These are phyloP conservation scores for Chydorus sphaericus DNA, from an alignment of 2,888 invertebrate genomes.

Conservation along the genomic window DNA sequence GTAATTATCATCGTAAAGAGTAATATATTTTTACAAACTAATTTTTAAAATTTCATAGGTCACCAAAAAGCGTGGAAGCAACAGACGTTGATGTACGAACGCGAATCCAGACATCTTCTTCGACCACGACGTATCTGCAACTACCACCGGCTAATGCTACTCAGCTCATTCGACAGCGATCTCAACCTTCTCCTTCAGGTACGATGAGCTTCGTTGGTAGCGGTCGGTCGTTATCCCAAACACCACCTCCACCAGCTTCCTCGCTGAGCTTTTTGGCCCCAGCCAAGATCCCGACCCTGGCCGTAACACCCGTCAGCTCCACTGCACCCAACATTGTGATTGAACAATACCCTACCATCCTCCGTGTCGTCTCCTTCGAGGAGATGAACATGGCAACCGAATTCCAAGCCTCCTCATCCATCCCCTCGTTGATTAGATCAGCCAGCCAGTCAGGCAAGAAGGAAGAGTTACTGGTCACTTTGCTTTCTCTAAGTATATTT, in stretches of 20 bases:
- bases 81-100: too few relatives aligned
- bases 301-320: conserved; percentile 4
- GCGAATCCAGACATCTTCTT: too few relatives aligned
- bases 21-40: conserved; percentile 18
- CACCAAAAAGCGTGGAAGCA: conserved; percentile 29
- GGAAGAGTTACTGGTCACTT: neutral
- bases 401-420: neutral
- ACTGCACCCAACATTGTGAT: conserved; percentile 12
- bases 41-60: conserved; percentile 24
- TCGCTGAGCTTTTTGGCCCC: neutral
- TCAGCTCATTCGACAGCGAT: conserved; percentile 35
- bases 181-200: conserved; percentile 41
- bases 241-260: neutral
- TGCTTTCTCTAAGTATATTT: too few relatives aligned
- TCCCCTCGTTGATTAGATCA: neutral
- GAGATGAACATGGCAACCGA: conserved; percentile 1
- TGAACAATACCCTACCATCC: conserved; percentile 12
- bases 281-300: conserved; percentile 3
- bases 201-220: conserved; percentile 19
- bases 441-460: neutral
- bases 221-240: neutral
- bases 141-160: neutral
- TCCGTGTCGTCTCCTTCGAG: conserved; percentile 12
- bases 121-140: neutral
- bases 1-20: neutral